Conservation (phyloP, 2,113 vertebrate genomes). For the Etheostoma cragini region DNA sequence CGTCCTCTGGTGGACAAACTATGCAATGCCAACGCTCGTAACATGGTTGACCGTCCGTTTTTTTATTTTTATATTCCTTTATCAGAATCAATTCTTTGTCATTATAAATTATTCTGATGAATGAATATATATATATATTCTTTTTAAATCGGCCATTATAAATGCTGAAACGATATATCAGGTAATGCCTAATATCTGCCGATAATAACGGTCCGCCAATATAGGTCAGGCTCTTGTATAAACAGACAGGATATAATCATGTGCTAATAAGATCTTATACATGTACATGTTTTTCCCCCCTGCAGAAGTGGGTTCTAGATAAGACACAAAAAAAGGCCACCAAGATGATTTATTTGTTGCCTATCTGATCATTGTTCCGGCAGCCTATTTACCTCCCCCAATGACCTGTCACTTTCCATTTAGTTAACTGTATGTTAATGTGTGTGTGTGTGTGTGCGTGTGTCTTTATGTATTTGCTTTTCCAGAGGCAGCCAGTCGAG, state of each 20-base stretch:
- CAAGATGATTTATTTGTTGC: conserved; percentile 10
- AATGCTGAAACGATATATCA: too few species aligned
- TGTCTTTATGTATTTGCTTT: conserved; percentile 33
- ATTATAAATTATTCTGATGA: too few species aligned
- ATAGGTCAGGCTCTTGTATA: too few species aligned
- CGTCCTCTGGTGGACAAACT: too few species aligned
- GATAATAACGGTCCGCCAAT: too few species aligned
- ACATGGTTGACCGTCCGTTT: too few species aligned
- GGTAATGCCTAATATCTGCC: too few species aligned
- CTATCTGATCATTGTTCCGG: conserved; percentile 30
- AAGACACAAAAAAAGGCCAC: neutral
- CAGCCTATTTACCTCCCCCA: conserved; percentile 23
- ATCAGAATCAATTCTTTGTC: too few species aligned
- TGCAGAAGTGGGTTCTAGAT: neutral
- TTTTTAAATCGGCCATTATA: too few species aligned
- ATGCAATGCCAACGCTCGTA: too few species aligned
- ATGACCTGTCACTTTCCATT: conserved; percentile 31
- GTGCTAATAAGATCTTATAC: conserved; percentile 1
- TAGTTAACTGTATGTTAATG: neutral
- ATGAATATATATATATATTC: too few species aligned
- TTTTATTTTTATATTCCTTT: too few species aligned
- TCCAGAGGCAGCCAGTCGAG: conserved; percentile 96
- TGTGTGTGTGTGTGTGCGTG: conserved; percentile 7
- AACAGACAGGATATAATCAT: neutral
- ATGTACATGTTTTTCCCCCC: neutral